These are phyloP conservation scores for Pseudotriccus pelzelni DNA, from an alignment of 2,797 vertebrate species.

Conservation along the genomic window DNA sequence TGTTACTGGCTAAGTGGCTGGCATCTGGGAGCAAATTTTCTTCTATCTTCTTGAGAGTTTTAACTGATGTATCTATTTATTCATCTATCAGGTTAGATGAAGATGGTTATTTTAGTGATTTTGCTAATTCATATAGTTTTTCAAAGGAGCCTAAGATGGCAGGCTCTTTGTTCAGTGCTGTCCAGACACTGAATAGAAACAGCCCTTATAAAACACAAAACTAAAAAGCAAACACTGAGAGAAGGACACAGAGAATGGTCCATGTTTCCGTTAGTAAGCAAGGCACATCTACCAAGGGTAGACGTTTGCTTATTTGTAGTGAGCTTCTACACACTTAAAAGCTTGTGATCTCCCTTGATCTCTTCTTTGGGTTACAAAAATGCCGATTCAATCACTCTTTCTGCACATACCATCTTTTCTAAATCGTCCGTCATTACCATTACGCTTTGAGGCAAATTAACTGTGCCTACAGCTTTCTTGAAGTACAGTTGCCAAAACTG, in stretches of 20 bases:
- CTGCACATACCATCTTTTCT: background rate
- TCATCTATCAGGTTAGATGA: background rate
- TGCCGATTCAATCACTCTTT: background rate
- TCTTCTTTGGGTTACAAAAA: slow-evolving; percentile 9
- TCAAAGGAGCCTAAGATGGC: background rate
- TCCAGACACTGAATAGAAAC: background rate
- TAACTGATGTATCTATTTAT: background rate
- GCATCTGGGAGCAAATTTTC: background rate
- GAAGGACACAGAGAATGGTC: background rate
- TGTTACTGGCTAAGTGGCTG: background rate
- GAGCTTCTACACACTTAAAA: background rate
- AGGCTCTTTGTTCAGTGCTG: background rate
- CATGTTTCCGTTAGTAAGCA: background rate
- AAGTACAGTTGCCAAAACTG: background rate
- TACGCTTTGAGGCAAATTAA: background rate
- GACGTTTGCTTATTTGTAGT: background rate
- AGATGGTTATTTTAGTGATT: background rate
- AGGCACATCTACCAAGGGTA: background rate
- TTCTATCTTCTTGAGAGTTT: background rate
- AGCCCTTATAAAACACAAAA: background rate
- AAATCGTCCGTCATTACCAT: background rate
- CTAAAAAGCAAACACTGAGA: background rate
- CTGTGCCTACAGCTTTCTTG: background rate
- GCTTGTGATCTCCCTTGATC: background rate
- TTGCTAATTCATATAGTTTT: background rate